phyloP scores from a whole-genome alignment of 2,113 vertebrate species.

The Centrocercus urophasianus region DNA sequence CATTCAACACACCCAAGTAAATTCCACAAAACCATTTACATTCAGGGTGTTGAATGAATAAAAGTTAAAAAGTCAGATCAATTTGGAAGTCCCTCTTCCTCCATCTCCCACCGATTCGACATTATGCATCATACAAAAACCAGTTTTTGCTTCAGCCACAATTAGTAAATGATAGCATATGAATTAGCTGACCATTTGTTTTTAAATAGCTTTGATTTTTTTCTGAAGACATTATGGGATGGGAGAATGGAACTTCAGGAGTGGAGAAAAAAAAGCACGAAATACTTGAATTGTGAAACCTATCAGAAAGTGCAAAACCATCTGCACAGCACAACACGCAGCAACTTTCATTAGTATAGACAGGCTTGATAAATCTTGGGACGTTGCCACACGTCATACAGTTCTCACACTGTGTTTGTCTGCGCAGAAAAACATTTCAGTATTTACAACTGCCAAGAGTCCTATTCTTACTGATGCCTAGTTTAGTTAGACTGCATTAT shows the following conservation, averaged over 20 bases:
- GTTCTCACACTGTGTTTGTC: slow-evolving; percentile 62
- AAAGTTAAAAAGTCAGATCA: background rate
- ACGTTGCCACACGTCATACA: slow-evolving; percentile 60
- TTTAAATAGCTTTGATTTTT: slow-evolving; percentile 12
- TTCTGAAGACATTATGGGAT: background rate
- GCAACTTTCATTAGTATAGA: slow-evolving; percentile 65
- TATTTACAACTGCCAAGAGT: slow-evolving; percentile 74
- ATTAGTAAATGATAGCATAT: background rate
- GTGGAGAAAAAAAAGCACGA: background rate
- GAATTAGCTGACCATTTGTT: background rate
- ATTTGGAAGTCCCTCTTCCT: background rate
- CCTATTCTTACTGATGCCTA: slow-evolving; percentile 56
- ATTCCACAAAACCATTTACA: background rate
- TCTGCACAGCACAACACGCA: slow-evolving; percentile 50
- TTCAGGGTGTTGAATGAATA: background rate
- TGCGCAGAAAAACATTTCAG: slow-evolving; percentile 65
- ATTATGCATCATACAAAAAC: background rate
- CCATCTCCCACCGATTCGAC: background rate
- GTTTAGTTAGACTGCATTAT: slow-evolving; percentile 71
- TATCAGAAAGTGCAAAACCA: slow-evolving; percentile 58
- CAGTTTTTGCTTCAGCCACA: background rate
- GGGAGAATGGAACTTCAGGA: background rate
- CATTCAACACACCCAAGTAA: background rate
- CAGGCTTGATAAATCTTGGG: slow-evolving; percentile 72
- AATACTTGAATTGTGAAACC: slow-evolving; percentile 45